Evolutionary conservation across 2,888 invertebrate species (phyloP).

Genomic region (Callyntrura sp.): DNA sequence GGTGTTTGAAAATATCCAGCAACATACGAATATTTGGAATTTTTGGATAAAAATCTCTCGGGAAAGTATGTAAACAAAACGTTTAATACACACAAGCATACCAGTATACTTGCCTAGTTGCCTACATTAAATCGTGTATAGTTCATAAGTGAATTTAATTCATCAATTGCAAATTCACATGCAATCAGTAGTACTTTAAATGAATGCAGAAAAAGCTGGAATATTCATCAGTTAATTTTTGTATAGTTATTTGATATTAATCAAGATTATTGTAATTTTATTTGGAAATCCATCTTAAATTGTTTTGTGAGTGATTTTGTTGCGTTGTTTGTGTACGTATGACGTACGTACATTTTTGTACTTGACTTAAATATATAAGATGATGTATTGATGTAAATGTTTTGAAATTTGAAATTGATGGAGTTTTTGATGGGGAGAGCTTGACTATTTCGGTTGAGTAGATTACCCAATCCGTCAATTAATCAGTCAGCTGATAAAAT

Average conservation of each 20-base stretch:
- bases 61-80: conserved; percentile 65
- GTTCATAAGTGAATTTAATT: conserved; percentile 27
- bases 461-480: background rate
- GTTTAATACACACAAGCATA: conserved; percentile 1
- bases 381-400: conserved; percentile 18
- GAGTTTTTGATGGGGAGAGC: background rate
- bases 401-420: conserved; percentile 1
- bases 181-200: background rate
- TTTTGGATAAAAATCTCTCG: conserved; percentile 21
- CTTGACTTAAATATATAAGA: background rate
- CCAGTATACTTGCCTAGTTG: background rate
- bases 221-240: background rate
- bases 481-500: conserved; percentile 19
- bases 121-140: background rate
- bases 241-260: background rate
- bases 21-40: conserved; percentile 12
- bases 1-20: conserved; percentile 6
- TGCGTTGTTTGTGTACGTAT: conserved; percentile 13
- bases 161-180: background rate
- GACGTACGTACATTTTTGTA: background rate
- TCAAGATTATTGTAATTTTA: conserved; percentile 16
- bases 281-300: background rate
- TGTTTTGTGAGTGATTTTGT: conserved; percentile 38
- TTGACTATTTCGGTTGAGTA: background rate
- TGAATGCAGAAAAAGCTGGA: background rate